Evolutionary conservation across 2,797 vertebrate genomes (phyloP).

Genomic region (Neosilurus mollespiculum): DNA sequence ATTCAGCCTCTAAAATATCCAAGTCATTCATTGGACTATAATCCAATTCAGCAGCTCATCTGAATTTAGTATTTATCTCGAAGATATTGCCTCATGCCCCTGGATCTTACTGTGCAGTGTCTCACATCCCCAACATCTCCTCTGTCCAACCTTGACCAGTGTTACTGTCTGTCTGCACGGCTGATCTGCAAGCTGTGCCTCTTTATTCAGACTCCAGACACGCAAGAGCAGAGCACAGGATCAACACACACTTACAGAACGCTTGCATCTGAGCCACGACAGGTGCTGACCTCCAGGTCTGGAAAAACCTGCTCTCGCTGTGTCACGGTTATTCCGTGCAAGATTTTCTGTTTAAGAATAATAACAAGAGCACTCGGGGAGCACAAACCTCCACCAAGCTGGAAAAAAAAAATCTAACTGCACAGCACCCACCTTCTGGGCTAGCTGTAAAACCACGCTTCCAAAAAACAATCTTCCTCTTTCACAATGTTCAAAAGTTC

Average conservation of each 20-base stretch:
- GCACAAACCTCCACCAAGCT: too few relatives aligned
- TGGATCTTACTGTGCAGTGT: not conserved
- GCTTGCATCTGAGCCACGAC: not conserved
- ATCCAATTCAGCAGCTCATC: not conserved
- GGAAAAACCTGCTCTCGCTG: not conserved
- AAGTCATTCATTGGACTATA: not conserved
- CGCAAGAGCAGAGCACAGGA: slow-evolving; percentile 13
- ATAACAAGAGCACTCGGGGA: too few relatives aligned
- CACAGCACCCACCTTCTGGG: too few relatives aligned
- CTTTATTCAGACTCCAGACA: slow-evolving; percentile 39
- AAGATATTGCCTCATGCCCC: not conserved
- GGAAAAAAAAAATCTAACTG: too few relatives aligned
- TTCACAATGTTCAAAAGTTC: too few relatives aligned
- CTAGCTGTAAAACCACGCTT: too few relatives aligned
- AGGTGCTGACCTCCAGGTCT: not conserved
- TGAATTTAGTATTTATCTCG: not conserved
- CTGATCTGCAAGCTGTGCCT: slow-evolving; percentile 15
- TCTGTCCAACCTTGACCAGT: slow-evolving; percentile 31
- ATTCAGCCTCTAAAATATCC: not conserved
- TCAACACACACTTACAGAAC: not conserved
- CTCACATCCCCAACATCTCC: slow-evolving; percentile 1
- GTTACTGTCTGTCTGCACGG: slow-evolving; percentile 1
- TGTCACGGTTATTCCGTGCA: not conserved
- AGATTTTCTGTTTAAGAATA: not conserved
- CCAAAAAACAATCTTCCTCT: too few relatives aligned